phyloP scores from a whole-genome alignment of 2,797 vertebrate genomes.

The Synaphobranchus kaupii region DNA sequence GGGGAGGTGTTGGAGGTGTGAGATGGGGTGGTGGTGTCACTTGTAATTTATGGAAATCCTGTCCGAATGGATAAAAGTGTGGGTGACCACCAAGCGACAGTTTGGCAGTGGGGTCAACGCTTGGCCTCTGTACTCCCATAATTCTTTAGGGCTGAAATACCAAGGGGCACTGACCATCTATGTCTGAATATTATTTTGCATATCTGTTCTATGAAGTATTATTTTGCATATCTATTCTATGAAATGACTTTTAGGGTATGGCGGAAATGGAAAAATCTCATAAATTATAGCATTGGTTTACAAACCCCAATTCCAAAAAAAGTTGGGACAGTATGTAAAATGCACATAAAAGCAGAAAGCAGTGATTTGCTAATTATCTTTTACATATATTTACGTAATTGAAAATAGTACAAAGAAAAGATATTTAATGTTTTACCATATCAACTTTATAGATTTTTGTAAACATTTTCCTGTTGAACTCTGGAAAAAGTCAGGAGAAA shows the following conservation, averaged over 20 bases:
- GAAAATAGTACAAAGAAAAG: too few species aligned
- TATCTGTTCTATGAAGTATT: too few species aligned
- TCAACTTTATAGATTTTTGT: too few species aligned
- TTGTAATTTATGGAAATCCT: constrained; percentile 42
- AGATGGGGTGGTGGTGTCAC: constrained; percentile 19
- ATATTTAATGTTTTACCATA: too few species aligned
- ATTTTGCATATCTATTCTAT: background rate
- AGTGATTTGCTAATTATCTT: too few species aligned
- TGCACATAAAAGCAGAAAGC: too few species aligned
- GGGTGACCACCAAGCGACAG: constrained; percentile 30
- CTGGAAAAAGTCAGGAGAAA: too few species aligned
- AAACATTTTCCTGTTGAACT: too few species aligned
- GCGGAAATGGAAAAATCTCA: background rate
- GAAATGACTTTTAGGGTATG: background rate
- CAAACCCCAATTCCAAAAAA: background rate
- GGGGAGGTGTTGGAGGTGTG: constrained; percentile 11
- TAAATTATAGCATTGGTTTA: background rate
- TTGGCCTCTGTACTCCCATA: background rate
- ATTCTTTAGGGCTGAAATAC: background rate
- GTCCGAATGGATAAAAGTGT: constrained; percentile 1
- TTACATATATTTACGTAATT: too few species aligned
- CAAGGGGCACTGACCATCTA: background rate
- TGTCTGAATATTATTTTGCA: background rate
- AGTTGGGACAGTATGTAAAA: too few species aligned
- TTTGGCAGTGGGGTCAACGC: background rate